Evolutionary conservation across 2,888 invertebrate genomes (phyloP).

Genomic region (Sclerodermus sp.): DNA sequence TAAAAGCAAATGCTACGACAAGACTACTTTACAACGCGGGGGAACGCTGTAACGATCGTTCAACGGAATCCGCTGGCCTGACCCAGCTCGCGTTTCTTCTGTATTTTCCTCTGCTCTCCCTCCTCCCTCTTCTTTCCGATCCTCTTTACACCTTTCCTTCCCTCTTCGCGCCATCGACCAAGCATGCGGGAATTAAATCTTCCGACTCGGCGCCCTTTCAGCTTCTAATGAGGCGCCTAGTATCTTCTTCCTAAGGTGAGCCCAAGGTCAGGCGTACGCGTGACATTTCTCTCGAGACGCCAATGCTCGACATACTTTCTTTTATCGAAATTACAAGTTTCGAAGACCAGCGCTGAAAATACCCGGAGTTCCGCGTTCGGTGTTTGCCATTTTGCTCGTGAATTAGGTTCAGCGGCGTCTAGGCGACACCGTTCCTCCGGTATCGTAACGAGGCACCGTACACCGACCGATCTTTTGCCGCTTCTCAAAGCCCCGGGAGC

Average conservation of each 20-base stretch:
- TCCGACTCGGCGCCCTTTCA: too few relatives aligned
- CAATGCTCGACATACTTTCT: too few relatives aligned
- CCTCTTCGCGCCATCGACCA: conserved; percentile 7
- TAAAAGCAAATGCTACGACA: conserved; percentile 37
- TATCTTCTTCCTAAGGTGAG: too few relatives aligned
- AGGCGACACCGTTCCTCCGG: background rate
- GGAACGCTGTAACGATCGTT: background rate
- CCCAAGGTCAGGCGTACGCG: too few relatives aligned
- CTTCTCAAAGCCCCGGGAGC: background rate
- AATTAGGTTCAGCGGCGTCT: too few relatives aligned
- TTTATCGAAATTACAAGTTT: too few relatives aligned
- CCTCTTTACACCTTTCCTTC: conserved; percentile 3
- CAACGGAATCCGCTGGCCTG: conserved; percentile 7
- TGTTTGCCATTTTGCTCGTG: too few relatives aligned
- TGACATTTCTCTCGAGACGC: too few relatives aligned
- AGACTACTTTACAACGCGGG: conserved; percentile 27
- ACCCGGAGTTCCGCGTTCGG: too few relatives aligned
- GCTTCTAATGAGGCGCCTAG: too few relatives aligned
- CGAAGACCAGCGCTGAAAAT: too few relatives aligned
- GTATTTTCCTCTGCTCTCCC: background rate
- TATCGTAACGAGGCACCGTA: background rate
- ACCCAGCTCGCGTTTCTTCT: background rate
- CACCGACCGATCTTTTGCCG: background rate
- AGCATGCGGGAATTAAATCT: too few relatives aligned
- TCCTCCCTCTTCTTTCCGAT: background rate